Conservation (phyloP, 2,113 vertebrate species). For the Muscicapa adusta region DNA sequence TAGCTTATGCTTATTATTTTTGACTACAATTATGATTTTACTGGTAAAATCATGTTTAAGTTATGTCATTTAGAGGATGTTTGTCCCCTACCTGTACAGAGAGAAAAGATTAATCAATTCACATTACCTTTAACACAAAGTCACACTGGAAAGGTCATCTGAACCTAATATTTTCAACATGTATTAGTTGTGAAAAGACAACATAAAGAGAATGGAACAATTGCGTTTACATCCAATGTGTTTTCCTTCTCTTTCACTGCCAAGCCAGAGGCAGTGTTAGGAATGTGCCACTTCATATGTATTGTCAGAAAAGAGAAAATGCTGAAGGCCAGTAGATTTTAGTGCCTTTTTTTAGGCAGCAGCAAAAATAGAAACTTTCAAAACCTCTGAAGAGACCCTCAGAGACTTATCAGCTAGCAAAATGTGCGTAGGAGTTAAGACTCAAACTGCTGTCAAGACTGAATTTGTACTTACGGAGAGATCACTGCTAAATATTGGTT, state of each 20-base stretch:
- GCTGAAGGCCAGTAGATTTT: constrained; percentile 15
- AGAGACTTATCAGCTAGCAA: neutral
- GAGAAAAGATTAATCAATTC: neutral
- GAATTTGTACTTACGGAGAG: neutral
- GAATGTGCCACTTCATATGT: constrained; percentile 9
- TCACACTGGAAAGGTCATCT: neutral
- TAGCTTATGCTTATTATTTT: neutral
- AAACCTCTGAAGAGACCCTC: neutral
- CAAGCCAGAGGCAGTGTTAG: constrained; percentile 22
- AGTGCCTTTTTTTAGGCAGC: constrained; percentile 4
- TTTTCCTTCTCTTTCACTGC: constrained; percentile 2
- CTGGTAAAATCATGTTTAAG: neutral
- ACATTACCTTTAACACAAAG: neutral
- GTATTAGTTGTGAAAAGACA: neutral
- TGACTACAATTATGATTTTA: neutral
- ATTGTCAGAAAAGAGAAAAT: constrained; percentile 35
- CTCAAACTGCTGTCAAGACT: constrained; percentile 2
- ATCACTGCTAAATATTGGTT: neutral
- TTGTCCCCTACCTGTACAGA: neutral
- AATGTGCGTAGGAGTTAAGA: neutral
- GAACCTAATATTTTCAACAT: neutral
- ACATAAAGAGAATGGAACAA: fast-evolving
- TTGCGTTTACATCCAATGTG: neutral
- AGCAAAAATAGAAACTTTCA: constrained; percentile 31
- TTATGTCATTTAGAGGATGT: neutral